Conservation (phyloP, 2,888 invertebrate genomes). For the Hypomecis atomaria region DNA sequence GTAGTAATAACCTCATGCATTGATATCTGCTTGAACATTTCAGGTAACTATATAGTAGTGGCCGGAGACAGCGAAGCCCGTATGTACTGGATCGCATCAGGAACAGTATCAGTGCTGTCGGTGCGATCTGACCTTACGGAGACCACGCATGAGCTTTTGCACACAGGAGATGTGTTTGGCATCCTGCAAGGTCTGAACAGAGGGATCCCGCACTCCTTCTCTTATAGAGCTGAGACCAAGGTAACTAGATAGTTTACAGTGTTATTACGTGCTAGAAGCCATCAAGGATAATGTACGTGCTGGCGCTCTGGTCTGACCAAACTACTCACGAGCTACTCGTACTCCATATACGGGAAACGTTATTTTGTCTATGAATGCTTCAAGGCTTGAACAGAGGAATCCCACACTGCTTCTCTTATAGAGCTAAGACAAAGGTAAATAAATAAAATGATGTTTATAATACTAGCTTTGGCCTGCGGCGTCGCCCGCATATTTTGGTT, state of each 20-base stretch:
- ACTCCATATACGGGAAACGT: slow-evolving; percentile 67
- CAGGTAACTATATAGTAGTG: slow-evolving; percentile 82
- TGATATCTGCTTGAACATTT: background rate
- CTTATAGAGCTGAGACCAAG: slow-evolving; percentile 80
- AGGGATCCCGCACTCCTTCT: slow-evolving; percentile 79
- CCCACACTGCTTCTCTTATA: slow-evolving; percentile 80
- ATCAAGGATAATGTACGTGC: slow-evolving; percentile 74
- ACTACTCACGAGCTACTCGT: slow-evolving; percentile 78
- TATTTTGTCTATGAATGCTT: slow-evolving; percentile 39
- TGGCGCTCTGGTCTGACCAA: slow-evolving; percentile 71
- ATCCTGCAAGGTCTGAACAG: slow-evolving; percentile 79
- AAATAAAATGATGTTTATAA: no score
- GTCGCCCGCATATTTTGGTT: no score
- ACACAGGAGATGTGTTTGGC: slow-evolving; percentile 79
- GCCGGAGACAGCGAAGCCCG: slow-evolving; percentile 82
- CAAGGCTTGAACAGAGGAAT: slow-evolving; percentile 79
- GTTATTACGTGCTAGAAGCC: slow-evolving; percentile 79
- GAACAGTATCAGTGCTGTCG: slow-evolving; percentile 76
- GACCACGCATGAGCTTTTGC: slow-evolving; percentile 75
- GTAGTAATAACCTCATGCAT: no score
- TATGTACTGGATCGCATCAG: slow-evolving; percentile 83
- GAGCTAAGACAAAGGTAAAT: slow-evolving; percentile 59
- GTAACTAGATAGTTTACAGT: slow-evolving; percentile 48
- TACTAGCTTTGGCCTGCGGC: no score
- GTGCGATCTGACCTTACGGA: slow-evolving; percentile 73